These are phyloP conservation scores for Aphaenogaster ashmeadi DNA, from an alignment of 1,140 invertebrate species.

Conservation along the genomic window DNA sequence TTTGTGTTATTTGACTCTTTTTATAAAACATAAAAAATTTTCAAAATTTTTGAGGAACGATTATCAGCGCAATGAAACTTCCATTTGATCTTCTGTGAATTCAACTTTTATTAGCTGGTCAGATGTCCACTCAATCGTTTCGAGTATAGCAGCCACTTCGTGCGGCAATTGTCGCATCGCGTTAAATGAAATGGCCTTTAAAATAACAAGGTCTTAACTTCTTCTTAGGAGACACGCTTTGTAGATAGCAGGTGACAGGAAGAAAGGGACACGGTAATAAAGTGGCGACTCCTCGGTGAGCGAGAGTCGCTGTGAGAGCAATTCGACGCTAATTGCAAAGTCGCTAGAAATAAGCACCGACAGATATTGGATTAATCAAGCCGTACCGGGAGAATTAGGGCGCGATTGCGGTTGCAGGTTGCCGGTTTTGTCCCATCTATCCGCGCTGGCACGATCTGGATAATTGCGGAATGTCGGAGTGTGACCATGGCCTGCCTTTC, in stretches of 20 bases:
- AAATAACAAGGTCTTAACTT: slow-evolving; percentile 3
- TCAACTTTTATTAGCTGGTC: neutral
- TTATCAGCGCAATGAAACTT: neutral
- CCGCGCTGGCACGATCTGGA: neutral
- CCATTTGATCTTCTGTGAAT: neutral
- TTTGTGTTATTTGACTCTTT: neutral
- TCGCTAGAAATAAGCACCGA: slow-evolving; percentile 46
- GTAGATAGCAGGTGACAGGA: neutral
- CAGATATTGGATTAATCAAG: slow-evolving; percentile 80
- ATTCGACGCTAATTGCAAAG: slow-evolving; percentile 62
- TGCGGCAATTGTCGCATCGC: neutral
- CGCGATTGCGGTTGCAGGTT: slow-evolving; percentile 59
- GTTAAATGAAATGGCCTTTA: slow-evolving; percentile 20
- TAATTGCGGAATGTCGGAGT: slow-evolving; percentile 7
- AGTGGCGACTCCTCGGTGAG: neutral
- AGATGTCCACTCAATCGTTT: neutral
- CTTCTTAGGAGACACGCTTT: neutral
- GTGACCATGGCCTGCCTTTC: neutral
- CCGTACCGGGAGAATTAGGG: slow-evolving; percentile 70
- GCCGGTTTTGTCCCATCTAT: slow-evolving; percentile 53
- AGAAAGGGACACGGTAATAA: neutral
- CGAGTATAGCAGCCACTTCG: neutral
- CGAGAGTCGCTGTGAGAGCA: neutral
- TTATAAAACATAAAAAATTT: neutral
- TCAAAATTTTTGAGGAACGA: neutral